A percentile compares a stretch with the other conserved stretches of the same genome.
These are phyloP conservation scores for Cepaea nemoralis DNA, from an alignment of 1,140 invertebrate genomes.

Conservation along the genomic window DNA sequence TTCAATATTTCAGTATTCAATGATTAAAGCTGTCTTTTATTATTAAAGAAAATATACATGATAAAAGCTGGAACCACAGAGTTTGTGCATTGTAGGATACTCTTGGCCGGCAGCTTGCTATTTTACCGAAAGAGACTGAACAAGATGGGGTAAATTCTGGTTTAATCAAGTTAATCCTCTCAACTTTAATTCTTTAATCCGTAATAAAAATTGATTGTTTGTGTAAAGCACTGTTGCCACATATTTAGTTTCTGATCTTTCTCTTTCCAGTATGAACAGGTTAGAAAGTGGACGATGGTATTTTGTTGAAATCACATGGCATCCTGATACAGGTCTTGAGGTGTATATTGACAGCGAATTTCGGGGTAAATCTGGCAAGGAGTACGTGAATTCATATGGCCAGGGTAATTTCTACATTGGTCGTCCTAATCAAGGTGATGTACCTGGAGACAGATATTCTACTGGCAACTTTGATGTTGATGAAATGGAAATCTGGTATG, in stretches of 20 bases:
- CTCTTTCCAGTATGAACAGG: background rate
- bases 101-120: too few relatives aligned
- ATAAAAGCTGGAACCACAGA: too few relatives aligned
- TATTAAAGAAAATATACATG: too few relatives aligned
- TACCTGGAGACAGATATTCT: constrained; percentile 36
- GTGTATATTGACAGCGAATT: constrained; percentile 65
- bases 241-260: background rate
- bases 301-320: constrained; percentile 69
- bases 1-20: too few relatives aligned
- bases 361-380: constrained; percentile 44
- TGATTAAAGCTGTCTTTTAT: too few relatives aligned
- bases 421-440: constrained; percentile 57
- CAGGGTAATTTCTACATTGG: constrained; percentile 58
- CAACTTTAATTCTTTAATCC: too few relatives aligned
- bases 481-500: constrained; percentile 69
- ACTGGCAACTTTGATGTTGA: constrained; percentile 63
- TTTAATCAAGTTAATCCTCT: too few relatives aligned
- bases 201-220: too few relatives aligned
- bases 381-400: constrained; percentile 5
- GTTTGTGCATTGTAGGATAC: too few relatives aligned
- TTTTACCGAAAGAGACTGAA: too few relatives aligned
- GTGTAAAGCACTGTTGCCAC: too few relatives aligned
- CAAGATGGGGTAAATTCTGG: too few relatives aligned
- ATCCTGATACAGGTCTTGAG: constrained; percentile 63
- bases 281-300: constrained; percentile 62